These are phyloP conservation scores for Liolophura sinensis DNA, from an alignment of 1,140 invertebrate species.

Conservation along the genomic window DNA sequence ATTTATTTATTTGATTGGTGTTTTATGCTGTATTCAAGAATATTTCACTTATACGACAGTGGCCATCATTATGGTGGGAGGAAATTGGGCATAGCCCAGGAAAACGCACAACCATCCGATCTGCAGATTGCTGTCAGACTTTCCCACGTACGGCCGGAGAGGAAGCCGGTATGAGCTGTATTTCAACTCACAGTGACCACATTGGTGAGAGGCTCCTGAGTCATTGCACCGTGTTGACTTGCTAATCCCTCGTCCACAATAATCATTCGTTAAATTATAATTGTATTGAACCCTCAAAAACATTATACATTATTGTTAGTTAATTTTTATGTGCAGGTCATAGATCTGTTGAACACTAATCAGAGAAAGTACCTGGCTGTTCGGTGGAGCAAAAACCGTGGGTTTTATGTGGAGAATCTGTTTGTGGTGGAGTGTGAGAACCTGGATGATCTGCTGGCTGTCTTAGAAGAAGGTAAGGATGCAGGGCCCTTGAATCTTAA, in stretches of 20 bases:
- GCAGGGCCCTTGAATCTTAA: too few species aligned
- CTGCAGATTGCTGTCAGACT: too few species aligned
- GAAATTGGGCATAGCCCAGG: too few species aligned
- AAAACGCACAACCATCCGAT: too few species aligned
- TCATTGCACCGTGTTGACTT: neutral
- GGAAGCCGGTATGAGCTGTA: too few species aligned
- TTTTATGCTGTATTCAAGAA: too few species aligned
- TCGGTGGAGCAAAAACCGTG: conserved; percentile 89
- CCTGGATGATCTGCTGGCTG: conserved; percentile 89
- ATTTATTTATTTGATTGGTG: too few species aligned
- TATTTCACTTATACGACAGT: too few species aligned
- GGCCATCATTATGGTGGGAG: too few species aligned
- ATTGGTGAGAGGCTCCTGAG: neutral
- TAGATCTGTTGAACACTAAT: conserved; percentile 91
- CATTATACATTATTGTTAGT: neutral
- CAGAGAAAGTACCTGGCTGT: conserved; percentile 68
- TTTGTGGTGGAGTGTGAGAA: conserved; percentile 93
- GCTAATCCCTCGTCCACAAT: neutral
- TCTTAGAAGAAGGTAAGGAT: conserved; percentile 91
- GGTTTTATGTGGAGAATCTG: conserved; percentile 94
- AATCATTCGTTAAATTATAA: neutral
- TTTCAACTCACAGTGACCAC: neutral
- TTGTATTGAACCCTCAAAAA: neutral
- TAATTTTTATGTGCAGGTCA: conserved; percentile 69
- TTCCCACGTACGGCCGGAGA: too few species aligned